Percentiles rank a stretch among this genome's conserved stretches.
phyloP scores from a whole-genome alignment of 2,888 invertebrate genomes.

The Pristionchus maxplancki region DNA sequence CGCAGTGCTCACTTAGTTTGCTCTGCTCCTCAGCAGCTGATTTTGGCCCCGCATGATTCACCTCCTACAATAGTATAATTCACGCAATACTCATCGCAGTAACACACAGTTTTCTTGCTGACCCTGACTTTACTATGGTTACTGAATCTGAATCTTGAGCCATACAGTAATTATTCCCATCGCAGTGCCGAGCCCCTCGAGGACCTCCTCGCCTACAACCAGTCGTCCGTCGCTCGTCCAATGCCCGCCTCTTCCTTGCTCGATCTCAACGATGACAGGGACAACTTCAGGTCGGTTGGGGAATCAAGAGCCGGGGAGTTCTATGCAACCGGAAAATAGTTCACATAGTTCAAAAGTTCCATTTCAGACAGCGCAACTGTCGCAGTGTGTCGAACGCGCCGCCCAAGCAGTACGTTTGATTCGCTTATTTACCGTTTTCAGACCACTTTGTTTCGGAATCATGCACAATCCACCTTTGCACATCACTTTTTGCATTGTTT shows the following conservation, averaged over 20 bases:
- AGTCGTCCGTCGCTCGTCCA: conserved; percentile 48
- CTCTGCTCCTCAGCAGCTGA: too few relatives aligned
- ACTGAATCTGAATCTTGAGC: too few relatives aligned
- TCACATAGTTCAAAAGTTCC: too few relatives aligned
- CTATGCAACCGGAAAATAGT: too few relatives aligned
- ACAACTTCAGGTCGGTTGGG: conserved; percentile 55
- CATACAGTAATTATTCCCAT: background rate
- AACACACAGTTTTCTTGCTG: too few relatives aligned
- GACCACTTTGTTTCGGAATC: background rate
- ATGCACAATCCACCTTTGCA: background rate
- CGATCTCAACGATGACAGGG: conserved; percentile 50
- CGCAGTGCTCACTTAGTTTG: too few relatives aligned
- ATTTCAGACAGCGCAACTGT: conserved; percentile 63
- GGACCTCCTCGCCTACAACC: conserved; percentile 66
- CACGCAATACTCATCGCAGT: too few relatives aligned
- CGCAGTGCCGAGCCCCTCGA: conserved; percentile 58
- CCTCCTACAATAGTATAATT: too few relatives aligned
- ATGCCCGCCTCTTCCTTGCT: conserved; percentile 53
- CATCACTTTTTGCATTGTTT: background rate
- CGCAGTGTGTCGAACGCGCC: conserved; percentile 63
- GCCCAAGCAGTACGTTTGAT: conserved; percentile 36
- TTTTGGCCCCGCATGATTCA: too few relatives aligned
- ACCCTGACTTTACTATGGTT: too few relatives aligned
- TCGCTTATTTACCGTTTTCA: background rate
- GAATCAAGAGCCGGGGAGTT: too few relatives aligned